Evolutionary conservation across 2,113 vertebrate genomes (phyloP), one percentile per base, ranked within the genome.

Genomic region (Uropsilus gracilis): DNA sequence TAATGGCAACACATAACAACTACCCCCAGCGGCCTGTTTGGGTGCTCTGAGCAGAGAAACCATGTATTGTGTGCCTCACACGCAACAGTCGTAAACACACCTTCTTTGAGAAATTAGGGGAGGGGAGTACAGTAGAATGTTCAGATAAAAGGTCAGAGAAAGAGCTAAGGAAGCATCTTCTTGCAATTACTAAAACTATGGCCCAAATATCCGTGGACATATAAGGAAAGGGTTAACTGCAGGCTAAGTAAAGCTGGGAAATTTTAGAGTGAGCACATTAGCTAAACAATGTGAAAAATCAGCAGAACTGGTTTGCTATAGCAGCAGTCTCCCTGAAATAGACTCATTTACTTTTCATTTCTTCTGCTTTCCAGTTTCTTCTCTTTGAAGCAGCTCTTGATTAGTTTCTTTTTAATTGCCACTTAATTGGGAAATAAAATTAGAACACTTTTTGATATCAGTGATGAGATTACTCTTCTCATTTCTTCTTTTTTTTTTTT

Each of bases 331-430:
- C 93, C 95, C 94, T 61, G 71, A 97, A 97, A 97, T 95, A 97
- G 96, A 87, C 89, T 95, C 94, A 93, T 95, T 96, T 94, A 90
- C 68, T 90, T 86, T 77, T 84, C 90, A 81, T 93, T 97, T 81
- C 96, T 97, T 94, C 86, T 84, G 86, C 89, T 94, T 90, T 91
- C 83, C 63, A 92, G 86, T 59, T 72, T 96, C 94, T 96, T 95
- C 95, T 93, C 94, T 97, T 96, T 97, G 94, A 97, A 97, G 94
- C 61, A 90, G 94, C 72, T 95, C 96, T 95, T 97, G 96, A 97
- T 97, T 96, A 97, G 91, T 94, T 91, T 94, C 96, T 90, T 96
- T 96, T 96, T 93, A 95, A 90, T 72, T 91, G 85, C 61, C 1
- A 6, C 92, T 13, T 94, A 96, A 95, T 94, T 97, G 96, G 94